These are phyloP conservation scores for Brachionus rotundiformis DNA, from an alignment of 1,140 invertebrate genomes.

Conservation along the genomic window DNA sequence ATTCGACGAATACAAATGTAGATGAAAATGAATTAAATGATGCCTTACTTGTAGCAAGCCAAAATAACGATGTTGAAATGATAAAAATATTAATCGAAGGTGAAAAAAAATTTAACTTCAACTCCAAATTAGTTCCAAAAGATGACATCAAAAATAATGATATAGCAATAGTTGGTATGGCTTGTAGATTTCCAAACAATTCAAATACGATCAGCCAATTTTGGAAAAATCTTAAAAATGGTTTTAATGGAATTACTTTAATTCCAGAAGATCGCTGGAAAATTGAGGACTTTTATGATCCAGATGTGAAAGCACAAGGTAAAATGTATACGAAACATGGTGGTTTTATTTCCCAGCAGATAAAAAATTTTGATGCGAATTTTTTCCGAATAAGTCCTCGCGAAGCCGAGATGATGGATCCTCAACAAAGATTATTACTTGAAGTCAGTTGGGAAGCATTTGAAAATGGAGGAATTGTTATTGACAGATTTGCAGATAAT, in stretches of 20 bases:
- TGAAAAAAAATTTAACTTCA: background rate
- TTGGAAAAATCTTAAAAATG: conserved; percentile 54
- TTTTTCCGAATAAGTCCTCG: background rate
- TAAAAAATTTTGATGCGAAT: background rate
- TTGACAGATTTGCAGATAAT: background rate
- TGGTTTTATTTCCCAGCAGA: conserved; percentile 52
- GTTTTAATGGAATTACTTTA: conserved; percentile 54
- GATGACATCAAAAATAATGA: background rate
- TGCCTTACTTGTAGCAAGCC: too few relatives aligned
- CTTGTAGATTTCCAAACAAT: conserved; percentile 54
- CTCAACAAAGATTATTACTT: background rate
- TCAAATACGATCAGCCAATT: conserved; percentile 54
- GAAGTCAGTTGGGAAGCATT: background rate
- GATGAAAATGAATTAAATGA: too few relatives aligned
- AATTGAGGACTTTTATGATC: conserved; percentile 52
- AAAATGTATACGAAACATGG: conserved; percentile 54
- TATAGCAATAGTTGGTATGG: conserved; percentile 55
- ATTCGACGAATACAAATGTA: too few relatives aligned
- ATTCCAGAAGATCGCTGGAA: conserved; percentile 54
- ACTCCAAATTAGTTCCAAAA: background rate
- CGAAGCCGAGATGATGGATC: background rate
- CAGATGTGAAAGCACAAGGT: conserved; percentile 52
- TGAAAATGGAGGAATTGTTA: background rate
- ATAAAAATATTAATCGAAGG: background rate
- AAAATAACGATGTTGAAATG: background rate